A percentile compares a stretch with the other conserved stretches of the same genome.
These are phyloP conservation scores for Steromphala cineraria DNA, from an alignment of 2,888 invertebrate species.

Conservation along the genomic window DNA sequence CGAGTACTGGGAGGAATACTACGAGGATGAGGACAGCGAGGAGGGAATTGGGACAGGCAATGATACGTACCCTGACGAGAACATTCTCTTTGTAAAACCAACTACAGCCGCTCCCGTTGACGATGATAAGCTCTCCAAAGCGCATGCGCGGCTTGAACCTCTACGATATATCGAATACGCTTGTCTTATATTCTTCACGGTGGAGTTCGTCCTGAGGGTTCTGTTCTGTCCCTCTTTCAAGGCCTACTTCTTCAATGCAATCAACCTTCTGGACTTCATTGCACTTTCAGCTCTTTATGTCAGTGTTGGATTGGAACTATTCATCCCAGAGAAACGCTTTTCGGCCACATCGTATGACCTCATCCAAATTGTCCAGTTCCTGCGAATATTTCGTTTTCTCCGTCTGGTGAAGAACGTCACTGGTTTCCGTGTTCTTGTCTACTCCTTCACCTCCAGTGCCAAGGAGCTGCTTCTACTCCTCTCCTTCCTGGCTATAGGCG, in stretches of 20 bases:
- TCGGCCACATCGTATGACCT: conserved; percentile 48
- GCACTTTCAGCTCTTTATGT: conserved; percentile 54
- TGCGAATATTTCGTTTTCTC: conserved; percentile 59
- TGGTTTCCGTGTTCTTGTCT: conserved; percentile 62
- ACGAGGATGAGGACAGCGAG: background rate
- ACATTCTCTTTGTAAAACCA: no score
- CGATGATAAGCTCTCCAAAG: conserved; percentile 25
- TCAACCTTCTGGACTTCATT: conserved; percentile 56
- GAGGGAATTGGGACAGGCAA: background rate
- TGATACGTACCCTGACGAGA: no score
- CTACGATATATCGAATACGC: conserved; percentile 46
- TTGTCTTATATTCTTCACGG: conserved; percentile 53
- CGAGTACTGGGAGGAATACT: background rate
- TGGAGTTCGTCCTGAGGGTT: conserved; percentile 50
- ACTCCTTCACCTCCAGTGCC: conserved; percentile 57
- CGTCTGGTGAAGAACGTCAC: conserved; percentile 56
- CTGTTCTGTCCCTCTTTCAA: conserved; percentile 46
- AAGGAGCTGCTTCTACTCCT: conserved; percentile 30
- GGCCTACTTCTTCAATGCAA: conserved; percentile 43
- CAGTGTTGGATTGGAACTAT: conserved; percentile 45
- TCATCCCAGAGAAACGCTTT: conserved; percentile 49
- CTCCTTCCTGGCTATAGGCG: conserved; percentile 23
- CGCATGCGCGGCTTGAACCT: conserved; percentile 20
- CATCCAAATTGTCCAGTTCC: conserved; percentile 55
- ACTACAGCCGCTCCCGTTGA: background rate